Evolutionary conservation across 2,888 invertebrate species (phyloP).

Genomic region (Allacma fusca): DNA sequence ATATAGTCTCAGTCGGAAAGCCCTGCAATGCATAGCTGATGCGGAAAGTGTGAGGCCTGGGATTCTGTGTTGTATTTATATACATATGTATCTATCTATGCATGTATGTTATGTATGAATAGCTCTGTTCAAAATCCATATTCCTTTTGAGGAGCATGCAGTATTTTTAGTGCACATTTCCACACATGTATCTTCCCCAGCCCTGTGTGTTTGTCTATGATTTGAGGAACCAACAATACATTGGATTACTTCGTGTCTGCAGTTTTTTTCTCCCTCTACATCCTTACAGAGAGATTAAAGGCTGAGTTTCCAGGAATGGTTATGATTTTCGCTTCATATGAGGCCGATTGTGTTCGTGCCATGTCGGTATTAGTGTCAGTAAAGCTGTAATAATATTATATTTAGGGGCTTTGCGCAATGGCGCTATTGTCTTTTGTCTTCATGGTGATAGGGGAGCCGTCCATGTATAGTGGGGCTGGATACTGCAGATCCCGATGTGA

Average conservation of each 20-base stretch:
- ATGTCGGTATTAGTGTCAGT: constrained; percentile 25
- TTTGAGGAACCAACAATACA: background rate
- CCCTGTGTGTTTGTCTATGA: background rate
- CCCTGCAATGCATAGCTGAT: too few species aligned
- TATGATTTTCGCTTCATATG: constrained; percentile 17
- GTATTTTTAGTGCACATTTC: too few species aligned
- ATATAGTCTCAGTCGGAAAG: too few species aligned
- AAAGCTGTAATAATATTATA: constrained; percentile 19
- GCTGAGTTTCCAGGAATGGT: constrained; percentile 8
- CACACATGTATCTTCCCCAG: background rate
- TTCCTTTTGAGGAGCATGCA: too few species aligned
- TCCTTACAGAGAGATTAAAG: background rate
- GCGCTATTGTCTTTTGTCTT: background rate
- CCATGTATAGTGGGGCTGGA: too few species aligned
- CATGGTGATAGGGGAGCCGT: background rate
- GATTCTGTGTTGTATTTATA: too few species aligned
- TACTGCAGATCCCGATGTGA: too few species aligned
- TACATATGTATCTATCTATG: too few species aligned
- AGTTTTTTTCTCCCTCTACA: background rate
- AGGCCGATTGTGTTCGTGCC: constrained; percentile 14
- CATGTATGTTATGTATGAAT: too few species aligned
- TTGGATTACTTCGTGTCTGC: background rate
- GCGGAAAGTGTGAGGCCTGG: too few species aligned
- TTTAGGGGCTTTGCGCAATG: constrained; percentile 14
- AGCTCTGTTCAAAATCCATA: too few species aligned